Evolutionary conservation across 2,113 vertebrate species (phyloP).

Genomic region (Cephalopholis sonnerati): DNA sequence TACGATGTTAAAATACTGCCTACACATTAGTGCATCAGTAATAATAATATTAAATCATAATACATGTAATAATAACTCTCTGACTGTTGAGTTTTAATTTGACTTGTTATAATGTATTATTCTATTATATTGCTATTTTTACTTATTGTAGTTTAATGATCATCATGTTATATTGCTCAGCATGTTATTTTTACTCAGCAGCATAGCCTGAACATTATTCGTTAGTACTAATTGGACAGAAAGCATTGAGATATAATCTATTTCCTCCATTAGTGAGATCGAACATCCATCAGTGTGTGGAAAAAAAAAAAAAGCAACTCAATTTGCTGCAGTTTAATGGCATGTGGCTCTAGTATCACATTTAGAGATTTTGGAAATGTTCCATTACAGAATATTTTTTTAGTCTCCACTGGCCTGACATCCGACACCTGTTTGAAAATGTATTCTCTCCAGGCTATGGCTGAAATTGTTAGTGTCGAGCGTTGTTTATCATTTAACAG

Average conservation of each 20-base stretch:
- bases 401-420: slow-evolving; percentile 19
- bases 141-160: background rate
- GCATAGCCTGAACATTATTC: background rate
- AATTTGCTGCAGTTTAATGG: slow-evolving; percentile 20
- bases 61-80: background rate
- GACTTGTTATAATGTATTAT: background rate
- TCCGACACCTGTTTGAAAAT: slow-evolving; percentile 48
- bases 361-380: slow-evolving; percentile 40
- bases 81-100: background rate
- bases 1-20: too few species aligned
- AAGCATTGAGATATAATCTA: slow-evolving; percentile 36
- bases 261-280: slow-evolving; percentile 50
- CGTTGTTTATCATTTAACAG: slow-evolving; percentile 47
- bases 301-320: slow-evolving; percentile 16
- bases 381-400: slow-evolving; percentile 36
- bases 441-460: slow-evolving; percentile 8
- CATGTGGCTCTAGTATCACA: slow-evolving; percentile 22
- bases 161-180: background rate
- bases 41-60: background rate
- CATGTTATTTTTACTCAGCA: background rate
- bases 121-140: background rate
- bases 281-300: slow-evolving; percentile 34
- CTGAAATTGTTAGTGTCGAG: slow-evolving; percentile 11
- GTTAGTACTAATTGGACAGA: slow-evolving; percentile 27
- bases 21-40: background rate